Percentiles rank a stretch among this genome's conserved stretches.
phyloP scores from a whole-genome alignment of 2,797 vertebrate genomes.

The Setipinna tenuifilis region DNA sequence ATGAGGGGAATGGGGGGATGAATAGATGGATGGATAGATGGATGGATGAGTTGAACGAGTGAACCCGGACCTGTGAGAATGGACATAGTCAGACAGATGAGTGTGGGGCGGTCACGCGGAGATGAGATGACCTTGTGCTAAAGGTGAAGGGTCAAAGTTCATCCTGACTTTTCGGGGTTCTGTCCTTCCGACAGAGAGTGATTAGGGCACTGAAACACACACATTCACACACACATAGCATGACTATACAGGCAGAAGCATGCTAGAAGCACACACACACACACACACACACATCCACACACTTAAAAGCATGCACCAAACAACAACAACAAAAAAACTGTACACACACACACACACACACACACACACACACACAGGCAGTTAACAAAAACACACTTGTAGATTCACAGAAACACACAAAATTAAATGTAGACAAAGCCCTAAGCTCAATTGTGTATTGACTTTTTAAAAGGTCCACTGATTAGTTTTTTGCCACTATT shows the following conservation, averaged over 20 bases:
- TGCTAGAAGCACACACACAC: neutral
- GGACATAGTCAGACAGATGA: constrained; percentile 4
- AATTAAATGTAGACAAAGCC: too few relatives aligned
- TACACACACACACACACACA: neutral
- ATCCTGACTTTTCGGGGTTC: neutral
- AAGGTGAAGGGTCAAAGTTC: constrained; percentile 16
- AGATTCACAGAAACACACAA: too few relatives aligned
- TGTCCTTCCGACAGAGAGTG: constrained; percentile 9
- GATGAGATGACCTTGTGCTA: neutral
- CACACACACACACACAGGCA: too few relatives aligned
- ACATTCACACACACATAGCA: neutral
- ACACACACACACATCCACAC: neutral
- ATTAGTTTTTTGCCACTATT: too few relatives aligned
- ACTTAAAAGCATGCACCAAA: neutral
- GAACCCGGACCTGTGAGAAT: neutral
- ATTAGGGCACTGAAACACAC: neutral
- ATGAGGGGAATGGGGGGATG: neutral
- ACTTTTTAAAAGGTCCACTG: too few relatives aligned
- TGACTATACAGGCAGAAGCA: neutral
- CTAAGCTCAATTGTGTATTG: too few relatives aligned
- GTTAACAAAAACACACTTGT: too few relatives aligned
- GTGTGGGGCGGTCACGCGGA: neutral
- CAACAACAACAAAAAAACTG: neutral
- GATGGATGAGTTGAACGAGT: constrained; percentile 11
- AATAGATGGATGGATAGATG: neutral